Base-by-base conservation (phyloP, 2,113 vertebrate genomes). In the Pterophyllum scalare region DNA sequence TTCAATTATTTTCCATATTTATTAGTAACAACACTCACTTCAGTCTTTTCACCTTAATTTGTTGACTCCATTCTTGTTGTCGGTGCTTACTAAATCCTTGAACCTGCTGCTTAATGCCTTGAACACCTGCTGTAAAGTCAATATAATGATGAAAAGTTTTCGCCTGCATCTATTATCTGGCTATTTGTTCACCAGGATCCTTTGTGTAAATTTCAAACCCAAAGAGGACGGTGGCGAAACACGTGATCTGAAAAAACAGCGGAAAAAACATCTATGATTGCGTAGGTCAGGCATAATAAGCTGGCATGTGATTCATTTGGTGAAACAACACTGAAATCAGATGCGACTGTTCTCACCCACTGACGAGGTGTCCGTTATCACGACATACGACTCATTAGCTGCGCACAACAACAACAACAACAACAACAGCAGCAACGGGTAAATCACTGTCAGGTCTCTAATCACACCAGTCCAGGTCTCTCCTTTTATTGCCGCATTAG, bases 301-400 rank as follows among this genome's bases (percentile, higher is more conserved):
- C 65, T 20, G 35, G 13, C 40, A 60, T 43, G 75, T 40, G 40
- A 38, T 60, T 59, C 43, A 60, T 24, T 22, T 46, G 75, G 56
- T 60, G 49, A 72, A 88, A 72, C 57, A 14, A 31, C 60, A 26
- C 2, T n/a, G 31, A 75, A 75, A 79, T 79, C 43, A 60, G 60
- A 46, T 77, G 84, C 26, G 70, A 76, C 57, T 75, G n/a, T 31
- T 75, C 13, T 64, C 62, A 22, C n/a, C 61, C 60, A 22, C 46
- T 75, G 54, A 87, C 52, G 76, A 43, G 65, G 46, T 72, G 40
- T 20, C 46, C 46, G 22, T 61, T 61, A 54, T 58, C 33, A 43
- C 24, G 14, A 49, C 24, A 72, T 72, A 72, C 6, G 19, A 72
- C 46, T 72, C 67, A 72, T 54, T 72, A 59, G n/a, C 54, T 54